Base-by-base conservation (phyloP, 2,113 vertebrate genomes). In the Amphiprion ocellaris region DNA sequence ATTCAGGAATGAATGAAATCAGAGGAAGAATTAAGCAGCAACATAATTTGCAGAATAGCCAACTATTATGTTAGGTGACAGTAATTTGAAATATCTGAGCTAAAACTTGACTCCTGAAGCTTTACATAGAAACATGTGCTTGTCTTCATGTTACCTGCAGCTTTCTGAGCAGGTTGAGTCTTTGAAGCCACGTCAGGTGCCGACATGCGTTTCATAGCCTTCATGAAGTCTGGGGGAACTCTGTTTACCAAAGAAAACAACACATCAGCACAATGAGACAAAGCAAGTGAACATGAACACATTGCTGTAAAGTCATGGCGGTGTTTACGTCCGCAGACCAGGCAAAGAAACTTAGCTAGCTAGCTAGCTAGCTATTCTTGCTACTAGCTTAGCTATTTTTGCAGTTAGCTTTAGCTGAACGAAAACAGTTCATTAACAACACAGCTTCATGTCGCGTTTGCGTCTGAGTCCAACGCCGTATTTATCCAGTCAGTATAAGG, bases 161-260 rank as follows among this genome's bases (percentile, higher is more conserved):
- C 2, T 44, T 21, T 68, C 4, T 39, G 11, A 5, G 11, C n/a
- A 47, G 23, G 14, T 24, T 1, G 8, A 7, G 7, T 4, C 1
- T 52, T 54, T 0, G 28, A 37, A 54, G 59, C 17, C 30, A 7
- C 4, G 19, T 28, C 62, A 6, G 79, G 8, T 11, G 37, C 30
- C 17, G 78, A 47, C 15, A 75, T 33, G 10, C 79, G 76, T 30
- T 76, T 28, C 87, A 77, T 81, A 2, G 80, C 82, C 10, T 89
- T 88, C 26, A 41, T 82, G 10, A 89, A 90, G 0, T 56, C 30
- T 5, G 7, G 26, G 0, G 85, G 86, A 3, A 85, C 52, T 54
- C 86, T 90, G 67, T 58, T 15, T 19, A 49, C 12, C 50, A 65
- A 26, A 46, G 16, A 8, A 61, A 21, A 62, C 1, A 58, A 1